These are phyloP conservation scores for Dendrocopos noguchii DNA, from an alignment of 2,113 vertebrate genomes.

Conservation along the genomic window DNA sequence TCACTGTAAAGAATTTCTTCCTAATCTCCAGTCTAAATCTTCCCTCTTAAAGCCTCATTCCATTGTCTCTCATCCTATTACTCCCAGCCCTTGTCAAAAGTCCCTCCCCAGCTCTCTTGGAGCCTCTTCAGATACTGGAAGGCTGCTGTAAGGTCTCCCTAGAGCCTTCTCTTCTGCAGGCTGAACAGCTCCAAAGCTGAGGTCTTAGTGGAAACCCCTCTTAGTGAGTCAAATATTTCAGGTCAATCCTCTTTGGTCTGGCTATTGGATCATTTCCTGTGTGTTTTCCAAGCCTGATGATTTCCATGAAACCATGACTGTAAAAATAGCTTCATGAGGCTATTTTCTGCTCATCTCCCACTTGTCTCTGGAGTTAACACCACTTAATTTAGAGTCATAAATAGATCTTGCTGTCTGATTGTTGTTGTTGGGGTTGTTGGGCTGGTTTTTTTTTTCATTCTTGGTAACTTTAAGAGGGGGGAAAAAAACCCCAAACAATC, in stretches of 20 bases:
- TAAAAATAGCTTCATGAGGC: not conserved
- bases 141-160: too few relatives aligned
- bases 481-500: not conserved
- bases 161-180: too few relatives aligned
- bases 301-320: not conserved
- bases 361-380: not conserved
- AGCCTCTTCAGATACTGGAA: too few relatives aligned
- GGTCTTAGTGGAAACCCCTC: not conserved
- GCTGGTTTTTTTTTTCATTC: not conserved
- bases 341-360: not conserved
- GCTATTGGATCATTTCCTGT: not conserved
- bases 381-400: not conserved
- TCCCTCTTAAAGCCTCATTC: too few relatives aligned
- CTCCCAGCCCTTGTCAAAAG: too few relatives aligned
- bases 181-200: not conserved
- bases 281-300: not conserved
- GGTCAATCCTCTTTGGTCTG: not conserved
- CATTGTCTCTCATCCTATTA: too few relatives aligned
- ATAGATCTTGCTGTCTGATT: not conserved
- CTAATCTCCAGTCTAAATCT: too few relatives aligned
- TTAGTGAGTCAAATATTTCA: not conserved
- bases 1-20: too few relatives aligned
- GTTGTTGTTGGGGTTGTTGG: too few relatives aligned
- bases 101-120: too few relatives aligned
- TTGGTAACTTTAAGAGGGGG: not conserved